Percentiles rank a stretch among this genome's conserved stretches.
Conservation (phyloP, 2,888 invertebrate genomes). For the Chouioia cunea region DNA sequence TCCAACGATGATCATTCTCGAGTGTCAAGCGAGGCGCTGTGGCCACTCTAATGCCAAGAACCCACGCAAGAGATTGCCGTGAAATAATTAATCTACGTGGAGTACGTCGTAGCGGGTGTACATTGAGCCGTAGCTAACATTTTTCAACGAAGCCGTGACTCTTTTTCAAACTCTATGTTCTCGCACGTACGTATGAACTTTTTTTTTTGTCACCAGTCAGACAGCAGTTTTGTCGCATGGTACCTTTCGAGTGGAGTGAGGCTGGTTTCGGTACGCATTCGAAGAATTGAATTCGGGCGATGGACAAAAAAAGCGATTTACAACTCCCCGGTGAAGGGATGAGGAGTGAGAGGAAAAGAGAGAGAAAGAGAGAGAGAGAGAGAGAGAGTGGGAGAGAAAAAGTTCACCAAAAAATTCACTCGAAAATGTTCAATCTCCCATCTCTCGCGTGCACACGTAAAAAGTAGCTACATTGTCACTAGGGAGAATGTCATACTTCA, state of each 20-base stretch:
- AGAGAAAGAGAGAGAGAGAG: slow-evolving; percentile 26
- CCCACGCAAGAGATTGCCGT: slow-evolving; percentile 6
- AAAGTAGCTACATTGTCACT: not conserved
- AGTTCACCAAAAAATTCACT: not conserved
- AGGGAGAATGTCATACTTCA: not conserved
- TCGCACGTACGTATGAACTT: not conserved
- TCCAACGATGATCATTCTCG: slow-evolving; percentile 13
- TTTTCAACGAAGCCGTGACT: slow-evolving; percentile 16
- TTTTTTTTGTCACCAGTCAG: not conserved
- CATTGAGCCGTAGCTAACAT: slow-evolving; percentile 14
- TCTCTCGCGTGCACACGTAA: not conserved
- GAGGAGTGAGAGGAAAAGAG: slow-evolving; percentile 6
- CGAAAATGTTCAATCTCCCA: slow-evolving; percentile 23
- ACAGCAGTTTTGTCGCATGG: slow-evolving; percentile 24
- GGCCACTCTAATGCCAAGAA: not conserved
- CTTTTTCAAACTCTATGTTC: not conserved
- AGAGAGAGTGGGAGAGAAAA: slow-evolving; percentile 9
- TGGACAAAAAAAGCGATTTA: slow-evolving; percentile 34
- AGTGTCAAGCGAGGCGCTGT: not conserved
- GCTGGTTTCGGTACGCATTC: too few relatives aligned
- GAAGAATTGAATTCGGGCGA: not conserved
- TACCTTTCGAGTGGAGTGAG: slow-evolving; percentile 17
- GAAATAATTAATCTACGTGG: slow-evolving; percentile 34
- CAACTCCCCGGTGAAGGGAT: slow-evolving; percentile 2
- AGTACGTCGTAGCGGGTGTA: slow-evolving; percentile 19